Percentiles rank a stretch among this genome's conserved stretches.
Evolutionary conservation across 2,888 invertebrate genomes (phyloP).

Genomic region (Eudemis profundana): DNA sequence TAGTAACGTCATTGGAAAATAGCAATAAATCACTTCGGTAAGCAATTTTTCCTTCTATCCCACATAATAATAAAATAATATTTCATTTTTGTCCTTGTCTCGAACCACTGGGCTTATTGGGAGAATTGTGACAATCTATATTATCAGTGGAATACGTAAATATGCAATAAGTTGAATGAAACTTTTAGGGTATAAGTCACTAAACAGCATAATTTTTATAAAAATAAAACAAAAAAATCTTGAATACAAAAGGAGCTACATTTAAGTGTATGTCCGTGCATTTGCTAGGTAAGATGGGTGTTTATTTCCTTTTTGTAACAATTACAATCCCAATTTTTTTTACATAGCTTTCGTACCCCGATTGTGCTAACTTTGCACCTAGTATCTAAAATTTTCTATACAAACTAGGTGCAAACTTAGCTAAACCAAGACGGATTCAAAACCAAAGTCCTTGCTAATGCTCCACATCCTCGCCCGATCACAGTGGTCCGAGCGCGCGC

Average conservation of each 20-base stretch:
- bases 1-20: background rate
- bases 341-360: no score
- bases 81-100: constrained; percentile 13
- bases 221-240: no score
- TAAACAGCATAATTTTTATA: no score
- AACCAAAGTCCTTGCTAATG: constrained; percentile 20
- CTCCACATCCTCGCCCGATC: constrained; percentile 43
- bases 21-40: constrained; percentile 15
- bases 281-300: no score
- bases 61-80: constrained; percentile 22
- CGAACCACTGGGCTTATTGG: background rate
- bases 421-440: background rate
- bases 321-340: no score
- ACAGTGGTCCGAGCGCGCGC: constrained; percentile 61
- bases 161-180: background rate
- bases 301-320: no score
- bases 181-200: no score
- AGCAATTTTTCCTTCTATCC: constrained; percentile 13
- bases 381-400: no score
- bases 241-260: no score
- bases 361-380: no score
- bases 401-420: background rate
- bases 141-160: background rate
- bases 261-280: no score
- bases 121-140: background rate